Conservation (phyloP, 2,797 vertebrate genomes). For the Typhlichthys subterraneus region DNA sequence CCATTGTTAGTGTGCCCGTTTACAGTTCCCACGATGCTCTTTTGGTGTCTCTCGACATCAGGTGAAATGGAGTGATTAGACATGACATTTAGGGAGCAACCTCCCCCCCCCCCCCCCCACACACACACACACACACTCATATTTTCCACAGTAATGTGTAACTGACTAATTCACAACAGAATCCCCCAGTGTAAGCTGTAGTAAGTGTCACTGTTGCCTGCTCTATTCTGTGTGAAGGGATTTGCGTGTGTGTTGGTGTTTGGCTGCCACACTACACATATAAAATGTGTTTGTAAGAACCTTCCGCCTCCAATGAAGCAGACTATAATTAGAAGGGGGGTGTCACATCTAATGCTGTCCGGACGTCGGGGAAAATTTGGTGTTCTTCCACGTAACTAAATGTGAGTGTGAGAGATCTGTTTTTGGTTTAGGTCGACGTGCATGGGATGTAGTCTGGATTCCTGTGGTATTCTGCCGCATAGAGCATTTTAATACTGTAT, state of each 20-base stretch:
- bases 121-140: no score
- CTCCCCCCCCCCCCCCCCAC: background rate
- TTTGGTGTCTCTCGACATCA: constrained; percentile 58
- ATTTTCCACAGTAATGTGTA: constrained; percentile 29
- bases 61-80: constrained; percentile 48
- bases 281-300: constrained; percentile 50
- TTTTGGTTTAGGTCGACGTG: constrained; percentile 53
- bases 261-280: constrained; percentile 50
- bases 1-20: constrained; percentile 62
- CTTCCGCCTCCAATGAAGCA: constrained; percentile 55
- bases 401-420: constrained; percentile 45
- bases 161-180: constrained; percentile 56
- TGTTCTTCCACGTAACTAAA: constrained; percentile 1
- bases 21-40: constrained; percentile 62
- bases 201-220: constrained; percentile 37
- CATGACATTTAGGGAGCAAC: constrained; percentile 23
- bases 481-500: constrained; percentile 29
- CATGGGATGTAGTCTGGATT: constrained; percentile 36
- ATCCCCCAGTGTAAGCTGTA: constrained; percentile 25
- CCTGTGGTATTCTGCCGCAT: constrained; percentile 45
- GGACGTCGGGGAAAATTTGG: constrained; percentile 60
- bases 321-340: constrained; percentile 57
- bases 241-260: constrained; percentile 16
- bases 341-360: constrained; percentile 64
- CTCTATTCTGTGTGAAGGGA: constrained; percentile 22